A percentile compares a stretch with the other conserved stretches of the same genome.
Evolutionary conservation across 1,140 invertebrate genomes (phyloP).

Genomic region (Pseudomyrmex pallidus): DNA sequence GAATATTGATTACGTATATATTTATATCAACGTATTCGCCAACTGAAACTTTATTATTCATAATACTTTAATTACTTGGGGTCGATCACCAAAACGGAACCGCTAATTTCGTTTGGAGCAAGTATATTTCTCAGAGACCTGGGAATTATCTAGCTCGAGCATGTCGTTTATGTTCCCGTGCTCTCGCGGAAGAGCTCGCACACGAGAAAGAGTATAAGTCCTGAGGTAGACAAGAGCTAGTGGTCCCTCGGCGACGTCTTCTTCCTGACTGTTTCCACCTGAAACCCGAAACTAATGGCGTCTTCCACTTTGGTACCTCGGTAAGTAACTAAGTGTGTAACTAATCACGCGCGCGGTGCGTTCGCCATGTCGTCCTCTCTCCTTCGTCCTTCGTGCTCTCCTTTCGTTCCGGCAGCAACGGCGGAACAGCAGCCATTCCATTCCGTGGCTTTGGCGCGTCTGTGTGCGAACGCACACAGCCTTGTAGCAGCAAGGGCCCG

Average conservation of each 20-base stretch:
- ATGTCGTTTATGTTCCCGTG: constrained; percentile 11
- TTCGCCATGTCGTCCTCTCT: constrained; percentile 58
- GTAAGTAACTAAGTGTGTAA: constrained; percentile 77
- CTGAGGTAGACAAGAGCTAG: constrained; percentile 51
- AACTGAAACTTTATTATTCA: not conserved
- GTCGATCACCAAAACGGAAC: not conserved
- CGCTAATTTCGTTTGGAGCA: constrained; percentile 14
- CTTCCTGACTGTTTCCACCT: constrained; percentile 41
- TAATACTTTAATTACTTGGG: not conserved
- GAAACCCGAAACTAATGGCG: constrained; percentile 60
- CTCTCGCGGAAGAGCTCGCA: constrained; percentile 1
- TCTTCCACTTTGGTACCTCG: constrained; percentile 72
- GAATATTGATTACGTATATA: not conserved
- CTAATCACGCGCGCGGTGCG: constrained; percentile 71
- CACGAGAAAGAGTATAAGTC: constrained; percentile 25
- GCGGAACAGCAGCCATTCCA: constrained; percentile 41
- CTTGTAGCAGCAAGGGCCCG: constrained; percentile 53
- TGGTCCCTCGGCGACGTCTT: constrained; percentile 60
- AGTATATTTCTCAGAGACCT: constrained; percentile 27
- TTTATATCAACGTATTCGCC: not conserved
- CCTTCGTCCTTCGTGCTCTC: constrained; percentile 47
- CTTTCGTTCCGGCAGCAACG: constrained; percentile 49
- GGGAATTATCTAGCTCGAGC: not conserved
- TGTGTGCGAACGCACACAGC: constrained; percentile 49
- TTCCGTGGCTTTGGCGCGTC: constrained; percentile 58